These are phyloP conservation scores for Zaprionus ghesquierei DNA, from an alignment of 1,140 invertebrate species.

Conservation along the genomic window DNA sequence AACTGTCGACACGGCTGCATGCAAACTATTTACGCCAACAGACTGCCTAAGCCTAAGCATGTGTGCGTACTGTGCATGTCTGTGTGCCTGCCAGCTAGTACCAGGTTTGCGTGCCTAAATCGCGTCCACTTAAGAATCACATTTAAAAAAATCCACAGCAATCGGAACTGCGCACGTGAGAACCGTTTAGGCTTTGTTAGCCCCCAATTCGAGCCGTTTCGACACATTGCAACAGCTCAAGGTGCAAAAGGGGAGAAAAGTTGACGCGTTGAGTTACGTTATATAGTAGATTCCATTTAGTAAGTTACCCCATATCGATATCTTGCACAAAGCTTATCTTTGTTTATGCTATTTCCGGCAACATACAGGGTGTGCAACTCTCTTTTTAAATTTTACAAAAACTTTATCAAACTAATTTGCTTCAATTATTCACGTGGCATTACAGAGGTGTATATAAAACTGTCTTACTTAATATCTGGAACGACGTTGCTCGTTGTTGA, in stretches of 20 bases:
- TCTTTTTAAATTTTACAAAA: slow-evolving; percentile 3
- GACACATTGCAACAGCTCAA: slow-evolving; percentile 12
- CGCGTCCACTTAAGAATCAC: slow-evolving; percentile 50
- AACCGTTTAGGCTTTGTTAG: slow-evolving; percentile 44
- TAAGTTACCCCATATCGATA: not conserved
- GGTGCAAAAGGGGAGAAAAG: not conserved
- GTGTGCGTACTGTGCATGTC: not conserved
- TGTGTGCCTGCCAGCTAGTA: slow-evolving; percentile 3
- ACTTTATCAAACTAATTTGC: slow-evolving; percentile 6
- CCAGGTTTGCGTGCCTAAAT: slow-evolving; percentile 40
- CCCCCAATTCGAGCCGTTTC: slow-evolving; percentile 17
- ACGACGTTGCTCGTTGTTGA: slow-evolving; percentile 62
- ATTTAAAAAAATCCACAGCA: slow-evolving; percentile 42
- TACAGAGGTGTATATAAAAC: not conserved
- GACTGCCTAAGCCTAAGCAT: slow-evolving; percentile 1
- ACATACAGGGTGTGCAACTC: not conserved
- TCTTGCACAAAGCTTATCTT: not conserved
- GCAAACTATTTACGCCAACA: slow-evolving; percentile 58
- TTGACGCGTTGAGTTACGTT: too few relatives aligned
- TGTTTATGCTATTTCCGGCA: not conserved
- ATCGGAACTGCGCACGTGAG: slow-evolving; percentile 28
- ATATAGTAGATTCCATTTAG: not conserved
- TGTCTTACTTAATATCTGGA: slow-evolving; percentile 38
- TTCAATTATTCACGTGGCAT: not conserved
- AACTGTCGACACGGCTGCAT: slow-evolving; percentile 67